Evolutionary conservation across 2,113 vertebrate genomes (phyloP), one percentile per base, ranked within the genome.

Genomic region (Monopterus albus): DNA sequence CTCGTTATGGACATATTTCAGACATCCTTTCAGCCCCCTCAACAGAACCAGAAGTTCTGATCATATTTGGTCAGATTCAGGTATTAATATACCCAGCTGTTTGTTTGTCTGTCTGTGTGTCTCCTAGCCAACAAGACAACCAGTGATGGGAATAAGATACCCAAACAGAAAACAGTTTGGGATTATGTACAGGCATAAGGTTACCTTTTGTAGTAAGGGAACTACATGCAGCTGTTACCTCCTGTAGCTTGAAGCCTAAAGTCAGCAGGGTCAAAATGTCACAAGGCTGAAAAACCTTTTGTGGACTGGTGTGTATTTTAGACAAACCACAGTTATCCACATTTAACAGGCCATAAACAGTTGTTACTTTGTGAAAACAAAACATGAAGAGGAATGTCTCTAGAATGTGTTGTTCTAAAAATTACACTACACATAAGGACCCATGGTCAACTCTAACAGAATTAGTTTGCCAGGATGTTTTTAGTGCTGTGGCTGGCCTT

Each of bases 221-320:
- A 52, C 36, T 15, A 12, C 26, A 64, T 28, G 18, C 15, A 55
- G 40, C 5, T 58, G 35, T 39, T 51, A 14, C 23, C 21, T 59
- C 18, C 15, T 45, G 0, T 33, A 60, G 28, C 17, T 51, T 1
- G 2, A 21, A 23, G 43, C 23, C 45, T 15, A 5, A 20, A 58
- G 43, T 59, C 57, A 43, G 10, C 2, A 18, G 36, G n/a, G 63
- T 60, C n/a, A 68, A 83, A 52, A 58, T 51, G 45, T 35, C 57
- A 64, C 39, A 80, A 21, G 25, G 10, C 12, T 57, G 49, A 53
- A 12, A 13, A 46, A 5, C n/a, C 13, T 47, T 18, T 62, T 20
- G 8, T 42, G 17, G 46, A 53, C 28, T 46, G 20, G 28, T 52
- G 28, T 40, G 5, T 59, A 17, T 59, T 62, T 62, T 51, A 7